Evolutionary conservation across 2,888 invertebrate species (phyloP).

Genomic region (Bellardia pandia): DNA sequence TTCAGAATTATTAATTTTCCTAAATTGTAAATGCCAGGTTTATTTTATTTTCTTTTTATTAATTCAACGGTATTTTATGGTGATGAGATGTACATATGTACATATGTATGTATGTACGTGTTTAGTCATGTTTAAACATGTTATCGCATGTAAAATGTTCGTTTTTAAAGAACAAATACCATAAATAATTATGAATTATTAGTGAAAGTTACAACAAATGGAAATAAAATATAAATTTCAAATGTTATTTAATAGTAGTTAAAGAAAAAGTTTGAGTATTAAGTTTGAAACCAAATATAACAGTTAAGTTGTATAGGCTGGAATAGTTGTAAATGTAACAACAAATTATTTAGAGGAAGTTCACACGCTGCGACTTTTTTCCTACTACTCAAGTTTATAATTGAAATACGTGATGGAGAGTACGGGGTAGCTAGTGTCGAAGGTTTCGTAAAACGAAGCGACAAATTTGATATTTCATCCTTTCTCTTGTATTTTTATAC

Average conservation of each 20-base stretch:
- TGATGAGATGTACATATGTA: background rate
- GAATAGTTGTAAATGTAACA: too few species aligned
- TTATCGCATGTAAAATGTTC: slow-evolving; percentile 24
- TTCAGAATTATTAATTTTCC: background rate
- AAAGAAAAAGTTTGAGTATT: background rate
- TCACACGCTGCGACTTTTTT: too few species aligned
- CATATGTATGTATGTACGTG: too few species aligned
- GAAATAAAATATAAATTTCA: background rate
- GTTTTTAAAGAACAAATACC: slow-evolving; percentile 3
- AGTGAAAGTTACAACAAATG: slow-evolving; percentile 22
- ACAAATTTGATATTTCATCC: too few species aligned
- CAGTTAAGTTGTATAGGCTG: too few species aligned
- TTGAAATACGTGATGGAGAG: too few species aligned
- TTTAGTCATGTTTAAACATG: slow-evolving; percentile 41
- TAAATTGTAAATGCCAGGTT: too few species aligned
- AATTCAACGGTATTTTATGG: slow-evolving; percentile 1
- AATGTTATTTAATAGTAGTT: background rate
- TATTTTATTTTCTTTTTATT: background rate
- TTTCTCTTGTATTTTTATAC: too few species aligned
- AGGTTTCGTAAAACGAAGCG: too few species aligned
- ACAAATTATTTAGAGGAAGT: too few species aligned
- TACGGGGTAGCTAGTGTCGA: too few species aligned
- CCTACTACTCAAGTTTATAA: too few species aligned
- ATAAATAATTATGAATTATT: slow-evolving; percentile 46
- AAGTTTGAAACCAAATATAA: background rate